Percentiles rank a stretch among this genome's conserved stretches.
These are phyloP conservation scores for Brachionus rubens DNA, from an alignment of 1,140 invertebrate genomes.

Conservation along the genomic window DNA sequence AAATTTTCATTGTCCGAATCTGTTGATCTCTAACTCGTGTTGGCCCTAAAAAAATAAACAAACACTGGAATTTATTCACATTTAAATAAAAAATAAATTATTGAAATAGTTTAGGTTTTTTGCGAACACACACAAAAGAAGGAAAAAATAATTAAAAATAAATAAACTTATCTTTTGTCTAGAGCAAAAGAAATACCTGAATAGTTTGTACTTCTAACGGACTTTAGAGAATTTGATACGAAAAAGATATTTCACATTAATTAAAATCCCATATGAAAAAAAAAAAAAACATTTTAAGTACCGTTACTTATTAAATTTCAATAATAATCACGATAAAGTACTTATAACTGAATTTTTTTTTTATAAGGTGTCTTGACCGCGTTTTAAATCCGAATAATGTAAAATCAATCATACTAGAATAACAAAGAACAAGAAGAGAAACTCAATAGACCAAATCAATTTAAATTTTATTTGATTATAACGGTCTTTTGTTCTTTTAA, in stretches of 20 bases:
- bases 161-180: conserved; percentile 14
- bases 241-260: background rate
- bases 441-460: conserved; percentile 17
- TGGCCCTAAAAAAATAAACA: too few species aligned
- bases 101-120: background rate
- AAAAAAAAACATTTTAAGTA: conserved; percentile 17
- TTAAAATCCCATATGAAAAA: conserved; percentile 8
- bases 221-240: background rate
- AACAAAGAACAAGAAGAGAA: too few species aligned
- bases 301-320: conserved; percentile 28
- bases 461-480: background rate
- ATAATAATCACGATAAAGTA: conserved; percentile 17
- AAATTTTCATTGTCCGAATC: too few species aligned
- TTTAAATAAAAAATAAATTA: background rate
- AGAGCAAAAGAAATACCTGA: background rate
- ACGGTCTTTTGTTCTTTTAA: too few species aligned
- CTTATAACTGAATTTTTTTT: conserved; percentile 17
- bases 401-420: conserved; percentile 28
- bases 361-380: background rate
- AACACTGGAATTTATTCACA: conserved; percentile 14
- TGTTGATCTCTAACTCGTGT: too few species aligned
- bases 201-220: too few species aligned
- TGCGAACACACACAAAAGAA: background rate
- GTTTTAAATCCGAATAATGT: conserved; percentile 27
- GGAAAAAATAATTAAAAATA: conserved; percentile 39